A percentile compares a stretch with the other conserved stretches of the same genome.
phyloP scores from a whole-genome alignment of 2,797 vertebrate genomes.

The Tapera naevia region DNA sequence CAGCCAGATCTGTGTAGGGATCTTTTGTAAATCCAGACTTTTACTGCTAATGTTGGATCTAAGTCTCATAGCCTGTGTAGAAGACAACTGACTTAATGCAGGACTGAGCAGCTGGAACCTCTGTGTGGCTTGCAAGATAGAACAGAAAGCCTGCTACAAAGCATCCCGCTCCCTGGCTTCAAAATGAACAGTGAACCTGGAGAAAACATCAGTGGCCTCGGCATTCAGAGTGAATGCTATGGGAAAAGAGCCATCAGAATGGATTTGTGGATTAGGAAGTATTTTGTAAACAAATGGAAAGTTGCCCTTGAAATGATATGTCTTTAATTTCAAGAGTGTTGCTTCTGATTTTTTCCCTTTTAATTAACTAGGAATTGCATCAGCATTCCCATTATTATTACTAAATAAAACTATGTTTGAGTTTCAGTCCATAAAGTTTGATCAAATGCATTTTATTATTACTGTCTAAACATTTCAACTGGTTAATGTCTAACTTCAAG shows the following conservation, averaged over 20 bases:
- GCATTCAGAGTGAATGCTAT: background rate
- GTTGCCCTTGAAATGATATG: background rate
- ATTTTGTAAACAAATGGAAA: background rate
- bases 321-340: constrained; percentile 21
- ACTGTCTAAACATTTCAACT: constrained; percentile 64
- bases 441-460: constrained; percentile 60
- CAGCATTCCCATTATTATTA: constrained; percentile 51
- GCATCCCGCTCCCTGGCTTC: background rate
- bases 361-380: constrained; percentile 42
- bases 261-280: constrained; percentile 4
- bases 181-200: background rate
- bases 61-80: background rate
- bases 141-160: background rate
- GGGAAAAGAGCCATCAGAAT: background rate
- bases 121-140: background rate
- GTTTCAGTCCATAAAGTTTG: constrained; percentile 62
- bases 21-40: background rate
- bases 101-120: background rate
- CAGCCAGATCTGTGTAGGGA: background rate
- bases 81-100: background rate
- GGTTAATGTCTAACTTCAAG: constrained; percentile 64
- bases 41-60: background rate
- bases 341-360: constrained; percentile 12
- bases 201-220: background rate
- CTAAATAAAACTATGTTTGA: constrained; percentile 63